Conservation (phyloP, 1,140 invertebrate species). For the Trinorchestia longiramus region DNA sequence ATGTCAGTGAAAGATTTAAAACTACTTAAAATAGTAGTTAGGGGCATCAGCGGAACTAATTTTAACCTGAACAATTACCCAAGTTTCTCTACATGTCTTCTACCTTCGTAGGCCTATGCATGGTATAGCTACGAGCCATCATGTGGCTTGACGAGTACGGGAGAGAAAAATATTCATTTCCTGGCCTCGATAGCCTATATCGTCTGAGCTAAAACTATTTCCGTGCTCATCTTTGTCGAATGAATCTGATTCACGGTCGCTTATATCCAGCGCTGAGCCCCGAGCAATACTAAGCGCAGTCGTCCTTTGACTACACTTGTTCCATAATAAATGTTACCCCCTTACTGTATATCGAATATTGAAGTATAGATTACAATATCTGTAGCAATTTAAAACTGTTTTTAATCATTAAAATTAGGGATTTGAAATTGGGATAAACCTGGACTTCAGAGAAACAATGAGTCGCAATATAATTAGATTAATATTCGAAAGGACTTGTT, state of each 20-base stretch:
- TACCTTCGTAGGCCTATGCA: neutral
- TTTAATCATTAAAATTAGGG: neutral
- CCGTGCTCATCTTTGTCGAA: neutral
- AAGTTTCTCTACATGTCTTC: neutral
- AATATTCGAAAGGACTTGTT: too few species aligned
- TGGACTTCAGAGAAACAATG: neutral
- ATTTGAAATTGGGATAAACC: neutral
- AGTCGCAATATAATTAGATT: too few species aligned
- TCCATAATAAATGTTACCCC: too few species aligned
- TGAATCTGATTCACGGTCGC: neutral
- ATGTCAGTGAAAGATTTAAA: too few species aligned
- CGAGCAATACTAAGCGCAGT: neutral
- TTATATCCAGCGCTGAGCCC: neutral
- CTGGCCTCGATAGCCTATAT: neutral
- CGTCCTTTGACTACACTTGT: neutral
- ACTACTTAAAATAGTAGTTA: too few species aligned
- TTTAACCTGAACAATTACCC: neutral
- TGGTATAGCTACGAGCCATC: too few species aligned
- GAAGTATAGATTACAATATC: too few species aligned
- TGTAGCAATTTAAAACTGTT: too few species aligned
- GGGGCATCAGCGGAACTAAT: too few species aligned
- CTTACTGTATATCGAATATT: too few species aligned
- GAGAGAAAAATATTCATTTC: neutral
- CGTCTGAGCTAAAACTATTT: neutral
- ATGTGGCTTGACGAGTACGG: too few species aligned